These are phyloP conservation scores for Sebastes elongatus DNA, from an alignment of 2,797 vertebrate species.

Conservation along the genomic window DNA sequence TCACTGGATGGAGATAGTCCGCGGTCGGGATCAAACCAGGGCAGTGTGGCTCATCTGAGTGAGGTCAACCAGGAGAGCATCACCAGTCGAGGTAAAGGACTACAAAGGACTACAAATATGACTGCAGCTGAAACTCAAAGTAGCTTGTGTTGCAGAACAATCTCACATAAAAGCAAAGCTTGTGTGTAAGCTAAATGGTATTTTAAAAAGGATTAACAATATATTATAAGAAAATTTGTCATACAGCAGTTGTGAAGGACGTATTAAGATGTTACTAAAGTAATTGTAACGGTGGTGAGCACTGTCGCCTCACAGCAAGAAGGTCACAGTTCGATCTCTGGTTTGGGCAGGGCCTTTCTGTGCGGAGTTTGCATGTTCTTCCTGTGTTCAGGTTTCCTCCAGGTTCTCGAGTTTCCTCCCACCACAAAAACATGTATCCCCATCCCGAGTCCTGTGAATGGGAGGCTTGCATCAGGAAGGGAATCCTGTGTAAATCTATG, in stretches of 20 bases:
- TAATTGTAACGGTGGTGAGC: neutral
- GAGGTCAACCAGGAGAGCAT: slow-evolving; percentile 96
- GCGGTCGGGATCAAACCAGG: slow-evolving; percentile 93
- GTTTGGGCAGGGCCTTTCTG: no score
- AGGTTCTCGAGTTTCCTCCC: no score
- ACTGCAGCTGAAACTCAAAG: neutral
- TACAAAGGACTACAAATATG: slow-evolving; percentile 4
- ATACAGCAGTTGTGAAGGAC: neutral
- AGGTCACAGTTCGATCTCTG: no score
- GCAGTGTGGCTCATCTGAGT: slow-evolving; percentile 89
- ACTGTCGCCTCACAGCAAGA: no score
- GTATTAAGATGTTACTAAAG: neutral
- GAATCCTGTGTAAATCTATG: no score
- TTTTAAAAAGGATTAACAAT: neutral
- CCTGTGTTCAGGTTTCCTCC: no score
- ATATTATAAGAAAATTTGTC: neutral
- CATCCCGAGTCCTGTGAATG: no score
- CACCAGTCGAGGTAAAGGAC: slow-evolving; percentile 83
- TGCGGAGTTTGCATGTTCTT: no score
- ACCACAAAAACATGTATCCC: no score
- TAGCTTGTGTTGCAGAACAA: neutral
- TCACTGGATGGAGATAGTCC: slow-evolving; percentile 98
- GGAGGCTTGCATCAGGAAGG: no score
- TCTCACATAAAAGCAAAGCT: neutral
- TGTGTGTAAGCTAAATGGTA: neutral